Evolutionary conservation across 2,113 vertebrate genomes (phyloP).

Genomic region (Myanophis thanlyinensis): DNA sequence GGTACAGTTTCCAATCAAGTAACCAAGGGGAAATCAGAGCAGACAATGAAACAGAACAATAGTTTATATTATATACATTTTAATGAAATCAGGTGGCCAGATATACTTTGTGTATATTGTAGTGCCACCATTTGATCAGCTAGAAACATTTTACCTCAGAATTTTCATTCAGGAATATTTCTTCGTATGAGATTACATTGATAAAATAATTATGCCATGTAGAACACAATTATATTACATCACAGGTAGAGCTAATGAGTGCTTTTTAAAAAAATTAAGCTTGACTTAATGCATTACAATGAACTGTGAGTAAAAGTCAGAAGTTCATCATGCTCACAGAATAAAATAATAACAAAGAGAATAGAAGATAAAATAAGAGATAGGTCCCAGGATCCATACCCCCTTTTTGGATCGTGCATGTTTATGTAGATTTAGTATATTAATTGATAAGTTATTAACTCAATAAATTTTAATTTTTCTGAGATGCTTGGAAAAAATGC

Average conservation of each 20-base stretch:
- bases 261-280: background rate
- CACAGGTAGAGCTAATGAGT: background rate
- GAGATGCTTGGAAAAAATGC: background rate
- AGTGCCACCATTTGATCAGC: conserved; percentile 66
- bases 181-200: background rate
- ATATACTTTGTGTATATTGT: conserved; percentile 31
- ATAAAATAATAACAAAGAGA: background rate
- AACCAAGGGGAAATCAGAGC: conserved; percentile 70
- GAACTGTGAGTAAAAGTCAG: background rate
- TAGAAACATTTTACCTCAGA: background rate
- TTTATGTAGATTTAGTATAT: background rate
- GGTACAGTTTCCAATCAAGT: conserved; percentile 80
- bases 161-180: accelerated
- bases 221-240: background rate
- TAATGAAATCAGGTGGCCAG: conserved; percentile 43
- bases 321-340: background rate
- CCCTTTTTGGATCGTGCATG: background rate
- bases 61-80: conserved; percentile 47
- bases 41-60: conserved; percentile 74
- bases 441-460: background rate
- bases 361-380: background rate
- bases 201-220: background rate
- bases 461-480: background rate
- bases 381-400: background rate
- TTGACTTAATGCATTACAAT: background rate